Evolutionary conservation across 2,797 vertebrate species (phyloP).

Genomic region (Psittacula echo): DNA sequence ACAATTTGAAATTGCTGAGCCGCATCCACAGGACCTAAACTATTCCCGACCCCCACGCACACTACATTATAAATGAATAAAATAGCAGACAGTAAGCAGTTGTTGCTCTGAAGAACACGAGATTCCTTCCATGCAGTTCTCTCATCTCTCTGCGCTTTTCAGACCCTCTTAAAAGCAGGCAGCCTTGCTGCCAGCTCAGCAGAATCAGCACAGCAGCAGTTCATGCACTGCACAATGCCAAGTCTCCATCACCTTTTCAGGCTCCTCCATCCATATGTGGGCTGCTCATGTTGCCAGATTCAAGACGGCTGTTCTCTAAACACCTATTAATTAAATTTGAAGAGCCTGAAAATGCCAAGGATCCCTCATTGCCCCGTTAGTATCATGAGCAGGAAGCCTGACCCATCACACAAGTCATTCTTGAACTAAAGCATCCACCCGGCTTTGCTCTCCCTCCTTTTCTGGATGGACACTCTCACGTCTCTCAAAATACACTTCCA

Average conservation of each 20-base stretch:
- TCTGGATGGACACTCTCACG: background rate
- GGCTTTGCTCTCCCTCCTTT: background rate
- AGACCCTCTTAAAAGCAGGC: background rate
- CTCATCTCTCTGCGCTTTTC: background rate
- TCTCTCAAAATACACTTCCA: background rate
- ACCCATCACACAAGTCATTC: background rate
- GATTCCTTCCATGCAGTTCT: background rate
- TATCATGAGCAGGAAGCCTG: background rate
- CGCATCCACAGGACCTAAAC: background rate
- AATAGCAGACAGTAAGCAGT: background rate
- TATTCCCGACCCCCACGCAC: background rate
- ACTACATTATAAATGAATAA: background rate
- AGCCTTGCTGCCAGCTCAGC: background rate
- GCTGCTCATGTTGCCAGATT: background rate
- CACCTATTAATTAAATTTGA: background rate
- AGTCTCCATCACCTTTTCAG: background rate
- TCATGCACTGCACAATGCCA: background rate
- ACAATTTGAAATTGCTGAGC: background rate
- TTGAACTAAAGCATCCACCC: background rate
- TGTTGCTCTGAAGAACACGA: background rate
- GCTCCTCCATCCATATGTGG: background rate
- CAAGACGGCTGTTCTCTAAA: background rate
- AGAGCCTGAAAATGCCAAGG: background rate
- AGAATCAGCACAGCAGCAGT: fast-evolving
- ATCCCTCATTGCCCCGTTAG: background rate